Base-by-base conservation (phyloP, 2,113 vertebrate genomes). In the Colaptes auratus region DNA sequence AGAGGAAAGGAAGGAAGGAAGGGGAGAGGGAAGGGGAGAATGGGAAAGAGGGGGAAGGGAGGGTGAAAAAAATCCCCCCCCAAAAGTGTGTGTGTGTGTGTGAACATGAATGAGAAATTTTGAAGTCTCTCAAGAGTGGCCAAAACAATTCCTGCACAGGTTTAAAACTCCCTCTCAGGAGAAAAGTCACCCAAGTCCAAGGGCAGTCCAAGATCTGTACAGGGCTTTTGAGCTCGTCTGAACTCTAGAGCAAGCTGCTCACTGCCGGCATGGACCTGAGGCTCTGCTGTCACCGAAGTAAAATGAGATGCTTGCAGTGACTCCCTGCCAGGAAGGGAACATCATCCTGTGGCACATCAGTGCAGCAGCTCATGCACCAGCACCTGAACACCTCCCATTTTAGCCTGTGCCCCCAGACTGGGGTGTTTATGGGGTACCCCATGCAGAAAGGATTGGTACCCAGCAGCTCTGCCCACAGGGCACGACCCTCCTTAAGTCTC, bases 381-480 rank as follows among this genome's bases (percentile, higher is more conserved):
- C 33, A 56, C 52, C 20, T 71, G 19, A 33, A 71, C 24, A 6
- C 30, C 48, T 31, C 46, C 30, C 6, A 2, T 30, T 39, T 39
- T 14, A 50, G 14, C 18, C 72, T 10, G 11, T 15, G 20, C 15
- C 46, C 18, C 3, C 3, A 19, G 2, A 15, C 0, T 0, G 2
- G 65, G 33, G 30, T 28, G 31, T 24, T 8, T 36, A 11, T 65
- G 9, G 8, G 64, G 3, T 5, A 33, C 31, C 28, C 21, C n/a
- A 44, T 7, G 39, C 28, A 17, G 46, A 12, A 6, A 6, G 14
- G 33, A 46, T 21, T 2, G 2, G 23, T 6, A 31, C 42, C 5
- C 33, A 72, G 48, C 44, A 44, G 33, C 80, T 52, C 39, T 27
- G 61, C 21, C 10, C 18, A 4, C 0, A 2, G 16, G 23, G 8